phyloP scores from a whole-genome alignment of 2,113 vertebrate species.

The Poeciliopsis turrubarensis region DNA sequence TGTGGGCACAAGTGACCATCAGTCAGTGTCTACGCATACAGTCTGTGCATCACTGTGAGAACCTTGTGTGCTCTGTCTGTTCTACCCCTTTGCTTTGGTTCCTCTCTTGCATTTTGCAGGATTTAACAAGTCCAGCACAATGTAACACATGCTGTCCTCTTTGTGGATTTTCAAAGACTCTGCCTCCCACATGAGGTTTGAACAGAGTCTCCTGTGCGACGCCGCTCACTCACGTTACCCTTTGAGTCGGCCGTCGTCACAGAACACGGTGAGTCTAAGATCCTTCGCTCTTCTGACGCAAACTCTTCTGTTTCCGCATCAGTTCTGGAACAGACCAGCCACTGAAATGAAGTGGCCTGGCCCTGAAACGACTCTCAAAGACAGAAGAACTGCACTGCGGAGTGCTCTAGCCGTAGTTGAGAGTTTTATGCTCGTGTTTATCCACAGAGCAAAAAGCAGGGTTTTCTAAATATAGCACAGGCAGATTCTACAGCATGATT shows the following conservation, averaged over 20 bases:
- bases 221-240: slow-evolving; percentile 7
- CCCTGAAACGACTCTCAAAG: too few species aligned
- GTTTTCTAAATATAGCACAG: slow-evolving; percentile 38
- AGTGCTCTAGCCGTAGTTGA: not conserved
- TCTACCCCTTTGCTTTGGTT: not conserved
- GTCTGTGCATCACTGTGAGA: not conserved
- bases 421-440: not conserved
- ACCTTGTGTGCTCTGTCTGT: not conserved
- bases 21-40: too few species aligned
- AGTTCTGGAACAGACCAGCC: not conserved
- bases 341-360: not conserved
- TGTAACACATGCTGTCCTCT: accelerated
- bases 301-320: not conserved
- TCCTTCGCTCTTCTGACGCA: not conserved
- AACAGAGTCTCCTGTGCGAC: slow-evolving; percentile 25
- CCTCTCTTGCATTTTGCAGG: slow-evolving; percentile 1
- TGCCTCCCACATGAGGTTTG: slow-evolving; percentile 1
- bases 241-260: slow-evolving; percentile 38
- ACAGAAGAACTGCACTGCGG: not conserved
- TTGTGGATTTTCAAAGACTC: slow-evolving; percentile 33
- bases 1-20: too few species aligned
- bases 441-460: slow-evolving; percentile 12
- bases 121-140: slow-evolving; percentile 6
- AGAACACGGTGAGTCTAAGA: slow-evolving; percentile 12
- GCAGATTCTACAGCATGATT: slow-evolving; percentile 13